Evolutionary conservation across 1,140 invertebrate species (phyloP).

Genomic region (Catajapyx aquilonaris): DNA sequence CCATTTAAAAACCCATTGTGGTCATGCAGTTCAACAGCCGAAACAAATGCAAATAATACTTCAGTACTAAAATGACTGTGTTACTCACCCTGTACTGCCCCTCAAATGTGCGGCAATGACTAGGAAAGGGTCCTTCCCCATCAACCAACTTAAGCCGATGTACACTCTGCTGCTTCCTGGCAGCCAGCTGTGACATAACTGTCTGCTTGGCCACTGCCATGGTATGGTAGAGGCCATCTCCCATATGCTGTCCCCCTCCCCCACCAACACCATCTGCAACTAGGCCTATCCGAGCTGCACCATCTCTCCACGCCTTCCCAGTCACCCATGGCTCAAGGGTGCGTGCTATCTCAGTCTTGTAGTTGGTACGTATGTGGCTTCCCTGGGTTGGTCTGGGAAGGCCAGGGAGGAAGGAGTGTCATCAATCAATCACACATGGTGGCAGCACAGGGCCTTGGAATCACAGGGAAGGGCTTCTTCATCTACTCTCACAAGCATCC

Average conservation of each 20-base stretch:
- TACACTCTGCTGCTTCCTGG: constrained; percentile 22
- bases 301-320: constrained; percentile 6
- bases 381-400: constrained; percentile 27
- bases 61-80: not conserved
- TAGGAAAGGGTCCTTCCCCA: constrained; percentile 35
- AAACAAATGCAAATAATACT: constrained; percentile 5
- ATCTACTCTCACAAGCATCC: no score
- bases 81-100: constrained; percentile 32
- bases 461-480: no score
- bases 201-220: constrained; percentile 10
- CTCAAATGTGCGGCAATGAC: constrained; percentile 40
- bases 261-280: constrained; percentile 2
- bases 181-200: constrained; percentile 7
- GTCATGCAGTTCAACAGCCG: no score
- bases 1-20: no score
- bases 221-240: constrained; percentile 1
- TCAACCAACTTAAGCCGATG: constrained; percentile 24
- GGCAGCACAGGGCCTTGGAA: no score
- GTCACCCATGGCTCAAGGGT: constrained; percentile 37
- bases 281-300: not conserved
- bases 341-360: constrained; percentile 36
- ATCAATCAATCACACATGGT: no score
- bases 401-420: no score
- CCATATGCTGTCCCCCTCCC: constrained; percentile 9
- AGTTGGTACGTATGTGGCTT: constrained; percentile 36